These are phyloP conservation scores for Drosophila bifasciata DNA, from an alignment of 1,140 invertebrate genomes.

Conservation along the genomic window DNA sequence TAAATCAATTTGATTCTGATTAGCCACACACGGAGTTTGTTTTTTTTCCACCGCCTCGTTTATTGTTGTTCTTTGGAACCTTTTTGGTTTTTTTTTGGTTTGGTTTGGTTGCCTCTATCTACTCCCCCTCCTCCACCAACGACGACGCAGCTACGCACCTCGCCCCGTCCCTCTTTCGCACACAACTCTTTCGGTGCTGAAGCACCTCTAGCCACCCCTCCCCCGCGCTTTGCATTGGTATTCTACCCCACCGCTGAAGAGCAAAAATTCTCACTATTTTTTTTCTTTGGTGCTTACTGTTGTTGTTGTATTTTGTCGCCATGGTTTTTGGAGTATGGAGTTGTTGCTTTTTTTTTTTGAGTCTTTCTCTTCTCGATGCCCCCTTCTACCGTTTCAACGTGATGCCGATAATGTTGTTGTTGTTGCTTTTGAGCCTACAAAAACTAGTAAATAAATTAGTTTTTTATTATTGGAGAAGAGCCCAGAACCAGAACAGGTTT, in stretches of 20 bases:
- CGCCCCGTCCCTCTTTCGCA: too few relatives aligned
- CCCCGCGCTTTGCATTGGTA: too few relatives aligned
- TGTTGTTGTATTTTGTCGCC: conserved; percentile 37
- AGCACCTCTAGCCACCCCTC: too few relatives aligned
- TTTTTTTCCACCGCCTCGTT: conserved; percentile 21
- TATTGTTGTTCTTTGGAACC: conserved; percentile 28
- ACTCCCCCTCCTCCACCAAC: too few relatives aligned
- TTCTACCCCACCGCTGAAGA: too few relatives aligned
- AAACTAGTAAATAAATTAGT: conserved; percentile 79
- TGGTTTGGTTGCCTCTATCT: too few relatives aligned
- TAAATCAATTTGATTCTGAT: conserved; percentile 81
- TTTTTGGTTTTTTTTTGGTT: conserved; percentile 30
- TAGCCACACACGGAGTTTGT: conserved; percentile 78
- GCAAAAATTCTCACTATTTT: conserved; percentile 2
- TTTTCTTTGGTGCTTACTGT: not conserved
- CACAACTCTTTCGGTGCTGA: too few relatives aligned
- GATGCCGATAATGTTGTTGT: not conserved
- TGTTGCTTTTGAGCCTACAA: conserved; percentile 65
- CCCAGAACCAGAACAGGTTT: conserved; percentile 57
- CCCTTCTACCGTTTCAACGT: not conserved
- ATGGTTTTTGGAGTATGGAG: conserved; percentile 34
- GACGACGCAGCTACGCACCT: too few relatives aligned
- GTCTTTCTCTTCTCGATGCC: conserved; percentile 9
- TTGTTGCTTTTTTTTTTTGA: conserved; percentile 8
- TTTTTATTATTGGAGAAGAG: conserved; percentile 70